Base-by-base conservation (phyloP, 2,888 invertebrate genomes). In the Alloplasta piceator region DNA sequence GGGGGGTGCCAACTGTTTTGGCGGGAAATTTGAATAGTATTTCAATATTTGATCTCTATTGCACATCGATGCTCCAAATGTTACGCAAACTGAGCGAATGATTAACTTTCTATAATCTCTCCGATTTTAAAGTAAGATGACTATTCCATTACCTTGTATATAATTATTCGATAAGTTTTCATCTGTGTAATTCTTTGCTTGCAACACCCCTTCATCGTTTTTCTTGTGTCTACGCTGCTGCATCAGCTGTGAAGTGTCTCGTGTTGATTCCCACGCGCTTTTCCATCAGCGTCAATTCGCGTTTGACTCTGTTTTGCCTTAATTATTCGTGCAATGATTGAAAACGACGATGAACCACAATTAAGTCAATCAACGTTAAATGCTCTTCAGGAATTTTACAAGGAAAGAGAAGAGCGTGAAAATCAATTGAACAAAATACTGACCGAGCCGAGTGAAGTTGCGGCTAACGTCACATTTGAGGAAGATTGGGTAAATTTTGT, bases 321-420 rank as follows among this genome's bases (percentile, higher is more conserved):
- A 39, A 48, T 60, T 50, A 12, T 39, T 12, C n/a, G 12, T 48
- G 76, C 43, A 68, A 90, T 89, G 89, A 85, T 82, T 66, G 87
- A 89, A 5, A 88, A 83, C 9, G 95, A 95, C 76, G 96, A 96
- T 84, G 92, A 94, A 0, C 94, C 95, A 0, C 90, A 93, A 60
- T 93, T 97, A 64, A 96, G 96, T 3, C 94, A 94, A 0, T 95
- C 95, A 87, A 95, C 97, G 0, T 94, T 97, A 82, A 94, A 94
- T 70, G 96, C 96, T 0, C 93, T 98, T 0, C 95, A 96, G 86
- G 96, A 97, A 91, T 97, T 97, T 93, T 95, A 97, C 56, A 89
- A 92, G 4, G 97, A 97, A 89, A 95, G 96, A 90, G 93, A 94
- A 60, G 94, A 95, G 86, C 92, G 94, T 56, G 94, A 95, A 86